Base-by-base conservation (phyloP, 2,888 invertebrate genomes). In the Neuroscelio doddi region DNA sequence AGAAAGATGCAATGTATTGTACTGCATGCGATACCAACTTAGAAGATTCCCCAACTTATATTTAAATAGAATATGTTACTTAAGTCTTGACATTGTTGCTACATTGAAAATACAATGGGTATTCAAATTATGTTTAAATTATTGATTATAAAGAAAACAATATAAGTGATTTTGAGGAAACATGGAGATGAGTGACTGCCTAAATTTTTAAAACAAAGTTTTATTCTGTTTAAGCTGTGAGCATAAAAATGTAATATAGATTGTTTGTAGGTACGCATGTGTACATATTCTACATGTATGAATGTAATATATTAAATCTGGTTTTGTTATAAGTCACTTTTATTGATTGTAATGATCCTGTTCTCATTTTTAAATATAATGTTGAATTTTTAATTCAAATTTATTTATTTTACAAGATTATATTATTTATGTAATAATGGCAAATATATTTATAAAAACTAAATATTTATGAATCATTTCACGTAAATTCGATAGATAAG, bases 31-130 rank as follows among this genome's bases (percentile, higher is more conserved):
- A 87, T 14, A 86, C 87, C 4, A 90, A 89, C 76, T 85, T 93
- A 36, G 88, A 91, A 75, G 89, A 91, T 84, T 93, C 92, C 53
- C 92, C 93, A 29, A 93, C 92, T 42, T 93, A 93, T 76, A 92
- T 93, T 65, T 81, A 72, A 72, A 47, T 41, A 24, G 10, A n/a
- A n/a, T 17, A 5, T 15, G 16, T 41, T 41, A 41, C 41, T 38
- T 17, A 38, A 38, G 15, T 38, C 38, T 38, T 38, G 3, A 24
- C 24, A 41, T 41, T 41, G 41, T 41, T 16, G 9, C 7, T 3
- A 8, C 17, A 38, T 16, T 5, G n/a, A 38, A 8, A 38, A 38
- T 38, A 17, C 5, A 34, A 34, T 38, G 16, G 16, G 15, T 17
- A 17, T 38, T 4, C 3, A 9, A 3, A 17, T 17, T 16, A 17